Conservation (phyloP, 2,797 vertebrate species). For the Meda fulgida region DNA sequence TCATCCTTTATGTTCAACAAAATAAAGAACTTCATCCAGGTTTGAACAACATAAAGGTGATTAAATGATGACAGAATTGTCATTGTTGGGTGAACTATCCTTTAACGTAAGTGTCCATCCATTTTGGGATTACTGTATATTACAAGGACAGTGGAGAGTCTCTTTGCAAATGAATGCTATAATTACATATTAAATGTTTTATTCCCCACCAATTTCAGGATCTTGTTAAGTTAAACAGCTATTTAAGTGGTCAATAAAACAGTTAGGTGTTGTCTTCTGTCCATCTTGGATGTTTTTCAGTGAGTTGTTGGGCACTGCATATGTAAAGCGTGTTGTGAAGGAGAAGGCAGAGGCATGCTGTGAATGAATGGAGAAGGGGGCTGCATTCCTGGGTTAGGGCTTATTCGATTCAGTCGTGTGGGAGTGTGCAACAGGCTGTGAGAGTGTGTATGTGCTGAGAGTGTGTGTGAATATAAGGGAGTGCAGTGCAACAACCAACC, state of each 20-base stretch:
- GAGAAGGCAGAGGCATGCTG: conserved; percentile 43
- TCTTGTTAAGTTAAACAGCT: neutral
- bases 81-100: neutral
- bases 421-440: conserved; percentile 64
- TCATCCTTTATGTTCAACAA: no score
- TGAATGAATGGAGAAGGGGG: conserved; percentile 70
- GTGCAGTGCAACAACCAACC: conserved; percentile 73
- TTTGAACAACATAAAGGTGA: neutral
- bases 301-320: conserved; percentile 25
- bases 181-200: neutral
- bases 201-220: neutral
- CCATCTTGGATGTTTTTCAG: conserved; percentile 35
- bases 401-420: conserved; percentile 65
- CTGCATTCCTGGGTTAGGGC: conserved; percentile 77
- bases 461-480: conserved; percentile 60
- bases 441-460: conserved; percentile 55
- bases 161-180: neutral
- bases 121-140: neutral
- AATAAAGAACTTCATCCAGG: neutral
- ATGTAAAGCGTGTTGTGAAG: conserved; percentile 45
- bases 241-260: conserved; percentile 21
- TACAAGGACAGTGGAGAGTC: neutral
- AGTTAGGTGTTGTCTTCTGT: conserved; percentile 12
- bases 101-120: neutral
- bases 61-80: neutral